Base-by-base conservation (phyloP, 2,113 vertebrate species). In the Pterocles burchelli region DNA sequence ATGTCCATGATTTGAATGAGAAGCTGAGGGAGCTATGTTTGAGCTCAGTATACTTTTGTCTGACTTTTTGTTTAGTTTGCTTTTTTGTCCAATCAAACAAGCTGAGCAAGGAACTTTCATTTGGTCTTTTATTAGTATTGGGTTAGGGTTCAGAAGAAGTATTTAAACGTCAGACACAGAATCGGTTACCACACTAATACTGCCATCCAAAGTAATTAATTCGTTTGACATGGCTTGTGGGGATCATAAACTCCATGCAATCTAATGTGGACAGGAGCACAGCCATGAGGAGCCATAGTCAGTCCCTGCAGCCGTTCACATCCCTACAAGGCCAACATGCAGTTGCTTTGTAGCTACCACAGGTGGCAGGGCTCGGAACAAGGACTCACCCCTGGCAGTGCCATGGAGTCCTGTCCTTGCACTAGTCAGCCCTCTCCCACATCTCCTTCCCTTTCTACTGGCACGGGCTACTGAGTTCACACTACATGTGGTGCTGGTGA, bases 81-180 rank as follows among this genome's bases (percentile, higher is more conserved):
- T 80, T 54, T 89, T 48, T 74, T 80, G 34, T 48, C 63, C 82
- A 36, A 57, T 82, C 33, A 84, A 93, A 77, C 29, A 81, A 80
- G n/a, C 7, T 33, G 15, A 92, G 38, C 3, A 5, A 81, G 81
- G 76, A 88, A 61, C 68, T 88, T 80, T n/a, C 25, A 49, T 57
- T 81, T 81, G 45, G 24, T 81, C 48, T 74, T 74, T 25, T 70
- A 66, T 59, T 70, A 66, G 31, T 63, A 34, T 83, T 68, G 38
- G 21, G 34, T 43, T 86, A 80, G 26, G 21, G 43, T 55, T 88
- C 79, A 71, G 71, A 43, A 84, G 48, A 83, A 88, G 29, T 45
- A 80, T 88, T 90, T 71, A 51, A 76, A 73, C 52, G 59, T 38
- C 76, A 88, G 85, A 31, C 45, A 15, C 19, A 59, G 38, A 74